phyloP scores from a whole-genome alignment of 2,888 invertebrate genomes.

The Neuroscelio doddi region DNA sequence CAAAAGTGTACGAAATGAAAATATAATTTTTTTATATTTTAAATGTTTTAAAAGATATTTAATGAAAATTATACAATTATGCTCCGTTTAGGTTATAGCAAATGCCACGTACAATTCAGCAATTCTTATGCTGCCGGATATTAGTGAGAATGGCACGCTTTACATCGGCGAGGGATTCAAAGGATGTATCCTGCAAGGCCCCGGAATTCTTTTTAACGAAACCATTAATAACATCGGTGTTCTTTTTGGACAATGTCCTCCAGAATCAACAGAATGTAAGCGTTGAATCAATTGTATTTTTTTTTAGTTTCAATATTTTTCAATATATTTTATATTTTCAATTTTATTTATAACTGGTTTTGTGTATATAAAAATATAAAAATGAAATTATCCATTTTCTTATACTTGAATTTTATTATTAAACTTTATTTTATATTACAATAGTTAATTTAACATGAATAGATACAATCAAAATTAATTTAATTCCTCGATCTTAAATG shows the following conservation, averaged over 20 bases:
- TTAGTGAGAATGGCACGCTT: slow-evolving; percentile 81
- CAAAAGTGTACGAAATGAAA: no score
- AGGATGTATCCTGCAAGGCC: slow-evolving; percentile 90
- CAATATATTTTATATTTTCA: neutral
- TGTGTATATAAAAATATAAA: no score
- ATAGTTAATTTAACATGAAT: no score
- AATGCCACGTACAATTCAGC: slow-evolving; percentile 86
- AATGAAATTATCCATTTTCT: no score
- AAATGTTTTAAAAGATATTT: no score
- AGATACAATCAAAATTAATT: no score
- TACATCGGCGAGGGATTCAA: slow-evolving; percentile 87
- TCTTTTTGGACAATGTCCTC: slow-evolving; percentile 83
- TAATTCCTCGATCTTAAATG: no score
- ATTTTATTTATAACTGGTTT: no score
- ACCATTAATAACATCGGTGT: slow-evolving; percentile 80
- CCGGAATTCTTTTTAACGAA: slow-evolving; percentile 84
- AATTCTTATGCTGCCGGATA: slow-evolving; percentile 81
- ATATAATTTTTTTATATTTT: neutral
- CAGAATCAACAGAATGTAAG: slow-evolving; percentile 82
- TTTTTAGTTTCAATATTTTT: slow-evolving; percentile 34
- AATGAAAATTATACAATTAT: no score
- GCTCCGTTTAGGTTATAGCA: slow-evolving; percentile 82
- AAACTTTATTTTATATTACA: no score
- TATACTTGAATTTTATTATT: no score
- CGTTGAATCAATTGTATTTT: no score